Percentiles rank a stretch among this genome's conserved stretches.
phyloP scores from a whole-genome alignment of 2,797 vertebrate genomes.

The Catamblyrhynchus diadema region DNA sequence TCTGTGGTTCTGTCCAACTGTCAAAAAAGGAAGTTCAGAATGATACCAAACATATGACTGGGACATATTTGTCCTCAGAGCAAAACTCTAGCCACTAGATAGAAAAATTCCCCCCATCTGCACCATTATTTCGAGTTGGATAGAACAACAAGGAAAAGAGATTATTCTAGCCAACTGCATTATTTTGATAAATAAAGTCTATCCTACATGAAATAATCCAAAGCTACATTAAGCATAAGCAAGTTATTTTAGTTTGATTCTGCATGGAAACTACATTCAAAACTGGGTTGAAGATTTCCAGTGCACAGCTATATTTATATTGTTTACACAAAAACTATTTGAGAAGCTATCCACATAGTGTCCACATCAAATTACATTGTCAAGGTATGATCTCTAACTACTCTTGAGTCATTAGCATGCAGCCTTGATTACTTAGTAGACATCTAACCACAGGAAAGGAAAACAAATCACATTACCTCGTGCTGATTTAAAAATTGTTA shows the following conservation, averaged over 20 bases:
- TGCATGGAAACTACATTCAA: constrained; percentile 15
- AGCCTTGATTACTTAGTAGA: not conserved
- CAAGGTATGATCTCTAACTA: not conserved
- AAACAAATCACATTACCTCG: constrained; percentile 4
- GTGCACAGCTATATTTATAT: constrained; percentile 38
- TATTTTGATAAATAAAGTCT: not conserved
- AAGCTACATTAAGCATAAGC: not conserved
- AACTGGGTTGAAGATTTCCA: constrained; percentile 45
- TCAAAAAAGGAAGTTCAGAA: not conserved
- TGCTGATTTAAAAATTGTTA: not conserved
- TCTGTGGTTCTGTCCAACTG: not conserved
- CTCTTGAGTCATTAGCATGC: not conserved
- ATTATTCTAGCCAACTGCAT: not conserved
- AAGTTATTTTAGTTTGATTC: constrained; percentile 45
- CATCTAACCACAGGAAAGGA: constrained; percentile 18
- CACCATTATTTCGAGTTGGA: not conserved
- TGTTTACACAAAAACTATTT: constrained; percentile 43
- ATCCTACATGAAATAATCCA: not conserved
- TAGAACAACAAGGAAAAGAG: not conserved
- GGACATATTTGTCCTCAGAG: not conserved
- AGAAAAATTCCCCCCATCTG: not conserved
- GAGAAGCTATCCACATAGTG: constrained; percentile 10
- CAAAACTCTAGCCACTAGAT: not conserved
- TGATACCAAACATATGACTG: not conserved
- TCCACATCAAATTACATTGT: constrained; percentile 22